Percentiles rank a stretch among this genome's conserved stretches.
Conservation (phyloP, 1,140 invertebrate species). For the Macrobrachium rosenbergii region DNA sequence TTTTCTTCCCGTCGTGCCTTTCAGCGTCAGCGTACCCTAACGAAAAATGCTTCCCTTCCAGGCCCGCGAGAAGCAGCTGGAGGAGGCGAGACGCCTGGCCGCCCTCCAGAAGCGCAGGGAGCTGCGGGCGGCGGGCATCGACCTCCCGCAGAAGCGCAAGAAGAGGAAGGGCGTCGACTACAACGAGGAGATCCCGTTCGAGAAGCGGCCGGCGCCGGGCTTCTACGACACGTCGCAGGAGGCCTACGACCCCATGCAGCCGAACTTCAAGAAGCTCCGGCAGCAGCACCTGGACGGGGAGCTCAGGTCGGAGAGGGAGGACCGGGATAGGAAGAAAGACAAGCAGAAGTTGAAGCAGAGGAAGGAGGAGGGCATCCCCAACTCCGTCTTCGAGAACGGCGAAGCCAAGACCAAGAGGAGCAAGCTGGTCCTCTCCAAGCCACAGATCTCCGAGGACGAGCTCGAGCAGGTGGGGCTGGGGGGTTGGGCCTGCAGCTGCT, state of each 20-base stretch:
- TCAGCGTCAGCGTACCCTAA: no score
- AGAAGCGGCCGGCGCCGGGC: conserved; percentile 90
- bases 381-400: conserved; percentile 88
- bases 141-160: conserved; percentile 78
- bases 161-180: conserved; percentile 95
- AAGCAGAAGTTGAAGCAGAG: conserved; percentile 93
- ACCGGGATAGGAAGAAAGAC: conserved; percentile 88
- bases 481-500: no score
- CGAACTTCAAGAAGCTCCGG: conserved; percentile 89
- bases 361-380: conserved; percentile 96
- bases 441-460: conserved; percentile 92
- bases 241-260: conserved; percentile 85
- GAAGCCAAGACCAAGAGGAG: conserved; percentile 90
- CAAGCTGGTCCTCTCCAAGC: conserved; percentile 95
- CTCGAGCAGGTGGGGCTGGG: conserved; percentile 76
- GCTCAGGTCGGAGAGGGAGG: conserved; percentile 88
- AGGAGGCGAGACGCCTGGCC: conserved; percentile 95
- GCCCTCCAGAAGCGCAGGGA: conserved; percentile 96
- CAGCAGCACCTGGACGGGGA: conserved; percentile 96
- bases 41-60: conserved; percentile 1
- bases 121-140: conserved; percentile 97
- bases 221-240: conserved; percentile 96
- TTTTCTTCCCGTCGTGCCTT: no score
- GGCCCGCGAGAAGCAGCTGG: conserved; percentile 97
- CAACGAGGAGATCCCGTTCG: conserved; percentile 98